Base-by-base conservation (phyloP, 2,113 vertebrate genomes). In the Vicugna pacos region DNA sequence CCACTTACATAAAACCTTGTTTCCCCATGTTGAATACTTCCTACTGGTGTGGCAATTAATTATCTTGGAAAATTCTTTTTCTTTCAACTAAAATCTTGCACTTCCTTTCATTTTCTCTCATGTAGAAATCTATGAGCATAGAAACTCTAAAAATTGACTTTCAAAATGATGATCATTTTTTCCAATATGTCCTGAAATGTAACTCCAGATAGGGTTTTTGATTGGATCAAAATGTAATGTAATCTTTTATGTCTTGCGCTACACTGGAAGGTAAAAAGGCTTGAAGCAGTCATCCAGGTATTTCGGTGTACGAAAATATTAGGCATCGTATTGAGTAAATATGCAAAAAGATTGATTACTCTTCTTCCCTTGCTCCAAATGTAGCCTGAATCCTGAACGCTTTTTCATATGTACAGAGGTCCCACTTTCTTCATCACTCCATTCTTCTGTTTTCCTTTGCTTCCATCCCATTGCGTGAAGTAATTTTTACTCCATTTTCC, bases 401-500 rank as follows among this genome's bases (percentile, higher is more conserved):
- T 50, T 91, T 89, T 84, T 72, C 38, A 8, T 80, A 81, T 72
- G 76, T 96, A 80, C 70, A 88, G 28, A 69, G 54, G 64, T 26
- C 38, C 32, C 48, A 81, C 91, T 97, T 96, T 70, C 81, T 35
- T 91, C 76, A 77, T 94, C 28, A 58, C 58, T n/a, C 69, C 67
- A 84, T 65, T 97, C 94, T 94, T 73, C 76, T 85, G 38, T 85
- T 97, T 94, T 86, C 56, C 52, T 89, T 88, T 92, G 54, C 56
- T 93, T 75, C 64, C 4, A 19, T 93, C 5, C 48, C 75, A 87
- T 58, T 84, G 42, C 95, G 35, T 48, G 26, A 91, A 81, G 69
- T 92, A 79, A 90, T 95, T 93, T 97, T 95, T 79, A 69, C 93
- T 92, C 82, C 73, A 91, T 87, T 93, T 95, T 79, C 17, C 42